These are phyloP conservation scores for Melanargia galathea DNA, from an alignment of 2,888 invertebrate genomes.

Conservation along the genomic window DNA sequence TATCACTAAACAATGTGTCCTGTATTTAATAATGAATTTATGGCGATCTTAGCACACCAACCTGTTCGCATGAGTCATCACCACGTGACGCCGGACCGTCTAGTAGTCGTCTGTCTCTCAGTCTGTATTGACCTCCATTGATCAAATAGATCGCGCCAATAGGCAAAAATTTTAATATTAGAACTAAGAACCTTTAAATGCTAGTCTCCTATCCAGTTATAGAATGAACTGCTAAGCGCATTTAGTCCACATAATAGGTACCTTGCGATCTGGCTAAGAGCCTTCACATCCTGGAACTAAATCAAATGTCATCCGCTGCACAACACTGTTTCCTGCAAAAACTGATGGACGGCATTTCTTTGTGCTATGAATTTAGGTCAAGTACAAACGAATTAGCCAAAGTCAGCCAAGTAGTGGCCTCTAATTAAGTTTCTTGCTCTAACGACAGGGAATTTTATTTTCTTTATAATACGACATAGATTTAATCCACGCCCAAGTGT, in stretches of 20 bases:
- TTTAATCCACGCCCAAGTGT: not conserved
- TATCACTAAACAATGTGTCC: not conserved
- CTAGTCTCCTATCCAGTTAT: too few species aligned
- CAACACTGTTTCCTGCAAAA: too few species aligned
- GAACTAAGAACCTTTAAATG: too few species aligned
- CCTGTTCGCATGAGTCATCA: constrained; percentile 33
- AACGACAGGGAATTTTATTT: not conserved
- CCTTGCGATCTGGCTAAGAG: too few species aligned
- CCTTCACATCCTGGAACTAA: too few species aligned
- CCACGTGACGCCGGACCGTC: constrained; percentile 39
- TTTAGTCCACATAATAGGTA: too few species aligned
- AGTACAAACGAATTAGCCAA: too few species aligned
- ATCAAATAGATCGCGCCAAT: constrained; percentile 21
- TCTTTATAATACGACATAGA: not conserved
- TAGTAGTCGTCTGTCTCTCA: constrained; percentile 34
- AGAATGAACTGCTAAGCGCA: too few species aligned
- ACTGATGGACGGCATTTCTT: too few species aligned
- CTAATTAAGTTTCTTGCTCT: too few species aligned
- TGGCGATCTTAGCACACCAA: constrained; percentile 3
- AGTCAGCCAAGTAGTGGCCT: not conserved
- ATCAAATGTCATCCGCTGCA: too few species aligned
- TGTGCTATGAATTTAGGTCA: too few species aligned
- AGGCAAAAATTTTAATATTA: not conserved
- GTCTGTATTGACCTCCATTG: constrained; percentile 27
- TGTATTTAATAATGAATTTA: not conserved